These are phyloP conservation scores for Plebejus argus DNA, from an alignment of 2,888 invertebrate genomes.

Conservation along the genomic window DNA sequence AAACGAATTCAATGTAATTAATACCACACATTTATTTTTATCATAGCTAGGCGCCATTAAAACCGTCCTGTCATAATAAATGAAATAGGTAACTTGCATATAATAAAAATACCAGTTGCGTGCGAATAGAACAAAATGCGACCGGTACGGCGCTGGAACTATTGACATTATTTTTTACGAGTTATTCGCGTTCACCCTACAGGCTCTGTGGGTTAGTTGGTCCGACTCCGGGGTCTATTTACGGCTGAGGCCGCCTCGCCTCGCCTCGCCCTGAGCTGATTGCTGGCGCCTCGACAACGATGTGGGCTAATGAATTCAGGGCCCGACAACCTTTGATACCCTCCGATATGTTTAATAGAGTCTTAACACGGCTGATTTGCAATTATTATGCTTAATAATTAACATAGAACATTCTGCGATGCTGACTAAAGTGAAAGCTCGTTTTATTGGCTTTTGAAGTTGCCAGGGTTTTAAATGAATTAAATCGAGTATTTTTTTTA, in stretches of 20 bases:
- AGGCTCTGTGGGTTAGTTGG: constrained; percentile 66
- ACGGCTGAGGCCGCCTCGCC: constrained; percentile 49
- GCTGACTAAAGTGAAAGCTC: not conserved
- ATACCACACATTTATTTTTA: constrained; percentile 19
- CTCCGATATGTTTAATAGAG: constrained; percentile 30
- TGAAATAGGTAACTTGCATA: constrained; percentile 26
- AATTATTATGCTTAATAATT: constrained; percentile 17
- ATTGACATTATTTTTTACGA: constrained; percentile 47
- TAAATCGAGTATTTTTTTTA: not conserved
- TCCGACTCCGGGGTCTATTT: constrained; percentile 53
- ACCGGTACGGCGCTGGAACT: constrained; percentile 45
- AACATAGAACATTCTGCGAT: constrained; percentile 12
- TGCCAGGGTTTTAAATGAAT: not conserved
- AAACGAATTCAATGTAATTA: not conserved
- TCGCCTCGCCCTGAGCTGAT: constrained; percentile 57
- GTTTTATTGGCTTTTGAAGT: not conserved
- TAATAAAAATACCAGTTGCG: constrained; percentile 26
- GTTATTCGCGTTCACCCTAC: constrained; percentile 48
- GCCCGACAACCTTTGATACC: constrained; percentile 45
- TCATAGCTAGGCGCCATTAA: constrained; percentile 9
- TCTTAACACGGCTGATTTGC: constrained; percentile 16
- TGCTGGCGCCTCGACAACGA: constrained; percentile 66
- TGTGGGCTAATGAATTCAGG: constrained; percentile 66
- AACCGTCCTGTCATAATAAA: constrained; percentile 22
- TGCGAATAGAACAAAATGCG: constrained; percentile 25